Conservation (phyloP, 2,113 vertebrate species). For the Laticauda laticaudata region DNA sequence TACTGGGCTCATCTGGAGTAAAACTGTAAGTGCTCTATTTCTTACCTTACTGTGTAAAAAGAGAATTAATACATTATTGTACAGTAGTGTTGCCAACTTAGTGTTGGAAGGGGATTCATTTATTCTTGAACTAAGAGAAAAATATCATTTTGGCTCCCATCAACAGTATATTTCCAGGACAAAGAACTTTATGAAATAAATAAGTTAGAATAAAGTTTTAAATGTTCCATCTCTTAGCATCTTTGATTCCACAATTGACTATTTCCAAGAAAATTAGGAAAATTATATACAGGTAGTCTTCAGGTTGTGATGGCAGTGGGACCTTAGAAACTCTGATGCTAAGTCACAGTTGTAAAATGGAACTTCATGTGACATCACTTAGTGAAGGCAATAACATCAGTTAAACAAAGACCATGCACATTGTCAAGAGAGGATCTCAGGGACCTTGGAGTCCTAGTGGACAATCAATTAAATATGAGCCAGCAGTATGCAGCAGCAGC, state of each 20-base stretch:
- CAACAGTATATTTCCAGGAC: neutral
- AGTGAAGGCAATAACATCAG: neutral
- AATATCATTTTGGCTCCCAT: neutral
- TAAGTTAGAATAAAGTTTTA: neutral
- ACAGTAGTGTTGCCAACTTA: neutral
- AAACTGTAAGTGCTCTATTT: slow-evolving; percentile 78
- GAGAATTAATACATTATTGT: neutral
- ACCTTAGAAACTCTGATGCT: neutral
- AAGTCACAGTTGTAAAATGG: neutral
- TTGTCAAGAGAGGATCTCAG: neutral
- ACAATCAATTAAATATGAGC: too few relatives aligned
- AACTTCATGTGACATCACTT: neutral
- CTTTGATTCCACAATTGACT: neutral
- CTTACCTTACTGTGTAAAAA: neutral
- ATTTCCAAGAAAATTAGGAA: neutral
- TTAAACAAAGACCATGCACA: neutral
- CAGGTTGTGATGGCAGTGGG: neutral
- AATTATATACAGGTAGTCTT: neutral
- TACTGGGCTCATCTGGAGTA: slow-evolving; percentile 91
- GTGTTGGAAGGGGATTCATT: neutral
- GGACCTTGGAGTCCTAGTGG: too few relatives aligned
- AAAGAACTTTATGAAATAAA: neutral
- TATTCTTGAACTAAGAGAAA: neutral
- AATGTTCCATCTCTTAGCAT: neutral
- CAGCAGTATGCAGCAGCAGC: too few relatives aligned